Evolutionary conservation across 1,140 invertebrate species (phyloP), one percentile per base, ranked within the genome.

Genomic region (Mesaphorura yosii): DNA sequence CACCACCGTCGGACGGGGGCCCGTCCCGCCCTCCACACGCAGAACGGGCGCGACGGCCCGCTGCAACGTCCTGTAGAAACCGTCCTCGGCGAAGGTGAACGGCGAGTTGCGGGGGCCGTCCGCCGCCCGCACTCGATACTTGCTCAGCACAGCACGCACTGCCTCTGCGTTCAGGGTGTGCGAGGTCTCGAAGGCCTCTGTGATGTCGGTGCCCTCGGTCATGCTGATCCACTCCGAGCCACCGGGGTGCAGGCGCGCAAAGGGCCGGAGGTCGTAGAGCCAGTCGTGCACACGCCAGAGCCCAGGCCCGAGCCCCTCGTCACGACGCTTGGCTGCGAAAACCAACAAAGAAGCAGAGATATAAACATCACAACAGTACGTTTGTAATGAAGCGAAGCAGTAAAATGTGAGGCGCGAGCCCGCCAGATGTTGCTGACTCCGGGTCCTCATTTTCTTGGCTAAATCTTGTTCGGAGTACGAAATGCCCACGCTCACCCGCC

Each of bases 271-370:
- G 41, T 68, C 60, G 52, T 68, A 68, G 2, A 68, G 57, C n/a
- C 64, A 62, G 50, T 68, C 60, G 40, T 66, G 63, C 4, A 68
- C 53, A 46, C 66, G 54, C 66, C 66, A 67, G 4, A 64, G 51
- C 14, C 45, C 15, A 4, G 53, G 47, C n/a, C 57, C 63, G 27
- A 65, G 57, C 37, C 58, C 53, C 41, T 67, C 66, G 51, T 65
- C 59, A 17, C 34, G 15, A 22, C 39, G 39, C 29, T 56, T 56
- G 12, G 29, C 54, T 56, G 34, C 10, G 28, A 49, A 10, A 55
- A 48, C 14, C 5, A 25, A 15, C 3, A 48, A 34, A n/a, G n/a
- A 34, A 34, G 10, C 31, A 34, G 31, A 34, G 10, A 34, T 10
- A 34, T 10, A 34, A 34, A 10, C 10, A 34, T 34, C 10, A 34